Evolutionary conservation across 2,888 invertebrate species (phyloP), one percentile per base, ranked within the genome.

Genomic region (Cryptus armator): DNA sequence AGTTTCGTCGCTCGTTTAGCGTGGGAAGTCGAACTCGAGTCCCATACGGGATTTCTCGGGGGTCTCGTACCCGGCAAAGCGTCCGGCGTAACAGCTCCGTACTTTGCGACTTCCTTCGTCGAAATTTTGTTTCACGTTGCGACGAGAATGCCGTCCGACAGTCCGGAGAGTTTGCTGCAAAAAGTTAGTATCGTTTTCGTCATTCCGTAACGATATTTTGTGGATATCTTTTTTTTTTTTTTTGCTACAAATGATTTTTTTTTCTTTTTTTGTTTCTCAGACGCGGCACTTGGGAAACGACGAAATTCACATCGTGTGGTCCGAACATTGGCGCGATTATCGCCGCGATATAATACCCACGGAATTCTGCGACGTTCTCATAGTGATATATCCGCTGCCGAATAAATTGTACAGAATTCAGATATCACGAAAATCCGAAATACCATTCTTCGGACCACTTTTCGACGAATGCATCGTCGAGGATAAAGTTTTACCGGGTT

Each of bases 261-360:
- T 64, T 75, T 10, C 72, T 67, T 82, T 66, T 77, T 85, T 72
- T 9, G 85, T 84, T 86, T 94, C 94, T 87, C 91, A 97, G 97
- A 98, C 98, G 14, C 96, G 98, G 4, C 99, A 99, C 95, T 95
- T 99, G 87, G 99, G 99, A 67, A 99, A 99, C 94, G 99, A 99
- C 94, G 99, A 99, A 94, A 98, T 99, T 82, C 99, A 99, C 93
- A 98, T 99, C 87, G 99, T 99, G 44, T 99, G 99, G 99, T 99
- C 99, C 72, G 99, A 99, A 93, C 99, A 99, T 94, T 96, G 96
- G 94, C 96, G 99, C 86, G 98, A 99, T 92, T 99, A 99, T 95
- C 96, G 99, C 83, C 96, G 99, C 80, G 99, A 99, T 92, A 99
- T 99, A 90, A 97, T 99, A 92, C 99, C 99, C 77, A 99, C 99